phyloP scores from a whole-genome alignment of 2,113 vertebrate species.

The Progne subis region DNA sequence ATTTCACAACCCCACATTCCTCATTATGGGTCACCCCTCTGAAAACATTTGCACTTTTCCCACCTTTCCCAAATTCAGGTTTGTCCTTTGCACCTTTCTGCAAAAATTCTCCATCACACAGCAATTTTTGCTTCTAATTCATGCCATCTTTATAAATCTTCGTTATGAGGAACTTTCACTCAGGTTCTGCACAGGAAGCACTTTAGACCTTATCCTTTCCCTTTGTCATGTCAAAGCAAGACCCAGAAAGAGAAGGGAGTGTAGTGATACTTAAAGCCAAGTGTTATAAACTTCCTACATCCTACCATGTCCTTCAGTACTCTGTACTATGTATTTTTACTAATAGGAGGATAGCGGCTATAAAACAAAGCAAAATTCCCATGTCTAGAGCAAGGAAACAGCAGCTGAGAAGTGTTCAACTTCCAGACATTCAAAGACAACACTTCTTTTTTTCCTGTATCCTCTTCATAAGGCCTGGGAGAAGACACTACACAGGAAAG shows the following conservation, averaged over 20 bases:
- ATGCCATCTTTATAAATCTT: background rate
- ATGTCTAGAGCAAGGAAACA: background rate
- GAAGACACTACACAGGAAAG: background rate
- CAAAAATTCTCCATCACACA: background rate
- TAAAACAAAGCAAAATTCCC: background rate
- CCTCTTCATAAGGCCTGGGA: background rate
- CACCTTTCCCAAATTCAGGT: background rate
- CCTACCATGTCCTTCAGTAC: background rate
- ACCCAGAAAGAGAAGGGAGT: background rate
- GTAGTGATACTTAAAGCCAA: background rate
- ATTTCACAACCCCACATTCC: background rate
- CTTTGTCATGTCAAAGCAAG: background rate
- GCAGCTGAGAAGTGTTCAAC: background rate
- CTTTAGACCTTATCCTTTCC: background rate
- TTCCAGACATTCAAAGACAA: background rate
- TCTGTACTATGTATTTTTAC: background rate
- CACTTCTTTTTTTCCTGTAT: background rate
- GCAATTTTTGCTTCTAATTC: background rate
- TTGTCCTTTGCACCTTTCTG: background rate
- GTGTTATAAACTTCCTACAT: background rate
- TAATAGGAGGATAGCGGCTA: background rate
- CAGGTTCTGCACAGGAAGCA: background rate
- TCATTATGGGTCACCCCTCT: background rate
- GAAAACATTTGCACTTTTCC: background rate
- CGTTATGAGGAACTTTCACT: background rate